Percentiles rank a stretch among this genome's conserved stretches.
Evolutionary conservation across 2,797 vertebrate species (phyloP).

Genomic region (Pantherophis alleghaniensis): DNA sequence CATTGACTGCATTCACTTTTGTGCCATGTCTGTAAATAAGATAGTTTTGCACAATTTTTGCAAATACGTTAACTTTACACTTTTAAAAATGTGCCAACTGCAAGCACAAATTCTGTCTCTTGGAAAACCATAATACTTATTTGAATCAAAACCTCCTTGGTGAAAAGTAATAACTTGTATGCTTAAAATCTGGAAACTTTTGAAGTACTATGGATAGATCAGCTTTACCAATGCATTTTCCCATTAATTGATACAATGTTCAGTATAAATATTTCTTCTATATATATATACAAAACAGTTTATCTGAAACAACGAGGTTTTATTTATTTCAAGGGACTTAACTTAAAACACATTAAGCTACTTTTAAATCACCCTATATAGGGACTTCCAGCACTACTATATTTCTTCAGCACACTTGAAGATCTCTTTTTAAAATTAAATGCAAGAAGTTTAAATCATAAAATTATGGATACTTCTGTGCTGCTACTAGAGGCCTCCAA

Average conservation of each 20-base stretch:
- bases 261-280: slow-evolving; percentile 26
- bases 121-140: slow-evolving; percentile 59
- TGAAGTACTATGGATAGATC: slow-evolving; percentile 36
- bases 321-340: not conserved
- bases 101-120: slow-evolving; percentile 74
- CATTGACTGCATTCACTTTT: slow-evolving; percentile 90
- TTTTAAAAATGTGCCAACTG: slow-evolving; percentile 75
- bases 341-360: not conserved
- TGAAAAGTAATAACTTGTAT: slow-evolving; percentile 53
- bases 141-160: slow-evolving; percentile 53
- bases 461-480: not conserved
- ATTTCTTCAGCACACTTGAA: slow-evolving; percentile 46
- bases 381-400: slow-evolving; percentile 35
- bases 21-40: slow-evolving; percentile 99
- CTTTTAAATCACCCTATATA: not conserved
- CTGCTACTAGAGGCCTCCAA: slow-evolving; percentile 7
- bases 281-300: not conserved
- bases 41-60: slow-evolving; percentile 97
- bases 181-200: slow-evolving; percentile 52
- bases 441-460: slow-evolving; percentile 31
- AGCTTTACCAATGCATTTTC: slow-evolving; percentile 49
- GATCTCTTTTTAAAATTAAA: slow-evolving; percentile 44
- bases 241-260: slow-evolving; percentile 23
- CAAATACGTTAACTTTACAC: slow-evolving; percentile 73
- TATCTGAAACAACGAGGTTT: not conserved